Evolutionary conservation across 2,113 vertebrate genomes (phyloP).

Genomic region (Coracopsis vasa): DNA sequence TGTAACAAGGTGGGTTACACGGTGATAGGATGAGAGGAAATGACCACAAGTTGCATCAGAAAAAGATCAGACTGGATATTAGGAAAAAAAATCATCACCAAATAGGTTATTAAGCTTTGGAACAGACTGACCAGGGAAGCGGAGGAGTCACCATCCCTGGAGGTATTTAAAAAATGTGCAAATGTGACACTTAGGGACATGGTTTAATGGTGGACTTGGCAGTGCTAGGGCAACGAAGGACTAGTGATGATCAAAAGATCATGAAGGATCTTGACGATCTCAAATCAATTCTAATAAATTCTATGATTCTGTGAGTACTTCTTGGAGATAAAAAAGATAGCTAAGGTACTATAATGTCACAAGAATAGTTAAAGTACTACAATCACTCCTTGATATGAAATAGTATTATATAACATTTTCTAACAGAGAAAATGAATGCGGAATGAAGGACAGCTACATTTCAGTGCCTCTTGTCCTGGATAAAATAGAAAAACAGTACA

Average conservation of each 20-base stretch:
- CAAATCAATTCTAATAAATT: neutral
- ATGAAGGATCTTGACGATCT: fast-evolving
- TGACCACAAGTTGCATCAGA: neutral
- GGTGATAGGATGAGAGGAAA: neutral
- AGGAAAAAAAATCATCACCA: neutral
- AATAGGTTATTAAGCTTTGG: fast-evolving
- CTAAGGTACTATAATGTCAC: neutral
- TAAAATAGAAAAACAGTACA: neutral
- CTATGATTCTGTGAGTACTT: neutral
- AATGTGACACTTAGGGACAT: fast-evolving
- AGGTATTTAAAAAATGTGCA: fast-evolving
- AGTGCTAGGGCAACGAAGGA: fast-evolving
- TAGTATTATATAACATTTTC: neutral
- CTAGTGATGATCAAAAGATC: no score
- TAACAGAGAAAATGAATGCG: neutral
- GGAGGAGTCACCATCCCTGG: neutral
- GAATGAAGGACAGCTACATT: neutral
- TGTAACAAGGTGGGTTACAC: neutral
- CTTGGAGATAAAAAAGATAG: neutral
- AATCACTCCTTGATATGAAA: neutral
- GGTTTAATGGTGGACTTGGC: neutral
- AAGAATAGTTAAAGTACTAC: neutral
- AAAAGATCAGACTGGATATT: neutral
- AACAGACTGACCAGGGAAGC: neutral
- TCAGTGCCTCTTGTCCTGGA: neutral